phyloP scores from a whole-genome alignment of 2,888 invertebrate genomes.

The Melinaea marsaeus region DNA sequence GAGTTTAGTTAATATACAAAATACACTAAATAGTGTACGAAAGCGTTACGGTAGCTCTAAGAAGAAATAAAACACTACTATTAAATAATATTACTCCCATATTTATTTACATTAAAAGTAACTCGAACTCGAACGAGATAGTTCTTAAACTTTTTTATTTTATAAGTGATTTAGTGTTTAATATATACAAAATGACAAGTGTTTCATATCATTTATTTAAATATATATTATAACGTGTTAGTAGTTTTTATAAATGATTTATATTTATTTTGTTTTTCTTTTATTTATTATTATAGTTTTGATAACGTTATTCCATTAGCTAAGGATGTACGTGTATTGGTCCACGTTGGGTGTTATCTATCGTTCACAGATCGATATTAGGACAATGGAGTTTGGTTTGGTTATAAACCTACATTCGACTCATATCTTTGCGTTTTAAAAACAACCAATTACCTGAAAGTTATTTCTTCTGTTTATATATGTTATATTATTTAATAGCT shows the following conservation, averaged over 20 bases:
- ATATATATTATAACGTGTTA: too few relatives aligned
- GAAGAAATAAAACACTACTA: background rate
- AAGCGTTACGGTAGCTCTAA: background rate
- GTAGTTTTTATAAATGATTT: too few relatives aligned
- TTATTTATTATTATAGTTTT: background rate
- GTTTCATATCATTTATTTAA: too few relatives aligned
- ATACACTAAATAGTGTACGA: background rate
- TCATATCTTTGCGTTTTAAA: background rate
- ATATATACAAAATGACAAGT: too few relatives aligned
- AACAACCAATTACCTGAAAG: background rate
- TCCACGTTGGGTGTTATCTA: background rate
- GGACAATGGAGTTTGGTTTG: conserved; percentile 1
- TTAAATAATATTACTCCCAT: background rate
- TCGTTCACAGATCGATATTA: conserved; percentile 1
- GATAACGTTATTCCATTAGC: background rate
- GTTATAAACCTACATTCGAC: background rate
- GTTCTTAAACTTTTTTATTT: background rate
- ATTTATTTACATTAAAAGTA: background rate
- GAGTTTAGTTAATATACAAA: conserved; percentile 5
- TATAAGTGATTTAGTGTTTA: background rate
- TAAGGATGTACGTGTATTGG: background rate
- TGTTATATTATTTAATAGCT: too few relatives aligned
- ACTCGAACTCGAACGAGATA: background rate
- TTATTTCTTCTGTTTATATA: background rate
- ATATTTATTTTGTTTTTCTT: background rate